Base-by-base conservation (phyloP, 2,113 vertebrate species). In the Halcyon senegalensis region DNA sequence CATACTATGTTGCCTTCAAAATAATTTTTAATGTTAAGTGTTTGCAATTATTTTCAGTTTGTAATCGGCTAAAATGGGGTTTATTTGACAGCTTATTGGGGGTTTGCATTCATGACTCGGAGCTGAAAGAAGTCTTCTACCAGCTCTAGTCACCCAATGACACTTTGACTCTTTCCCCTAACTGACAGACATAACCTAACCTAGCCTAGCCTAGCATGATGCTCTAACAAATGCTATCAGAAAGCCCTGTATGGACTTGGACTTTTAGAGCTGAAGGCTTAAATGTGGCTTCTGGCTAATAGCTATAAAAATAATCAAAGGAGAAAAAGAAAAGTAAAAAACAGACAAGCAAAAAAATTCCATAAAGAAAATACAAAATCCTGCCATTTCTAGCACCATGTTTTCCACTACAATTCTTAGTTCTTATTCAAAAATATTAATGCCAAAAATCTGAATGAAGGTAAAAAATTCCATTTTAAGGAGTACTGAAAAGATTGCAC, bases 91-190 rank as follows among this genome's bases (percentile, higher is more conserved):
- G 33, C 6, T 70, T 59, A 39, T 44, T n/a, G 43, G 5, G 4
- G 17, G 16, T 35, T 84, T 81, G 20, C 5, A 25, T 48, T n/a
- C n/a, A 24, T 28, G 37, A 72, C 12, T 76, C 16, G 28, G 14
- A 68, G 20, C 3, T 31, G 23, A 85, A 87, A 0, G 9, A 35
- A 39, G 35, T 24, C 10, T 1, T 0, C 6, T 74, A 20, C 10
- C 33, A 46, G 25, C 21, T 87, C 39, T 7, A 60, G 33, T 43
- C 43, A 50, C 51, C 23, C 33, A 82, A 46, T 9, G 43, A 1
- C 31, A 39, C n/a, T 27, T 28, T 53, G 35, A 58, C 14, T 48
- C 60, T 67, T 66, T 39, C 13, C 16, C 5, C 1, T 58, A 41
- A 12, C 27, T 78, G 27, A 19, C 69, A 59, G 84, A 58, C 7